phyloP scores from a whole-genome alignment of 2,113 vertebrate species.

The Hylia prasina region DNA sequence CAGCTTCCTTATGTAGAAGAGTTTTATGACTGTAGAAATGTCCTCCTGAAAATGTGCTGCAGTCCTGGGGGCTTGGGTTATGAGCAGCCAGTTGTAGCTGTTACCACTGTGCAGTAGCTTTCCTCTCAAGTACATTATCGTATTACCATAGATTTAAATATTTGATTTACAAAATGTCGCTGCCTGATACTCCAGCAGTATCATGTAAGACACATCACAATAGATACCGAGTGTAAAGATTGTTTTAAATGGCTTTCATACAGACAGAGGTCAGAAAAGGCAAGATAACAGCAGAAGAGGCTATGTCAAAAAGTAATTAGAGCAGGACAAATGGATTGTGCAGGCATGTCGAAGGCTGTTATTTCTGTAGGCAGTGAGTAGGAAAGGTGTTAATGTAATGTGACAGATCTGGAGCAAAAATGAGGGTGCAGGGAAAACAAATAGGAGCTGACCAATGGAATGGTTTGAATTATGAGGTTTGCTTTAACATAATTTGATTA shows the following conservation, averaged over 20 bases:
- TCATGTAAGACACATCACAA: background rate
- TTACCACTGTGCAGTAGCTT: background rate
- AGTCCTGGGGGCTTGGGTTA: background rate
- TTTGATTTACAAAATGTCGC: conserved; percentile 8
- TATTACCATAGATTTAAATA: conserved; percentile 34
- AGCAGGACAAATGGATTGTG: conserved; percentile 93
- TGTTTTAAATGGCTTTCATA: conserved; percentile 55
- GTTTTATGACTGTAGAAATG: background rate
- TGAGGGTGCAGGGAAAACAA: conserved; percentile 79
- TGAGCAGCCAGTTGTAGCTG: background rate
- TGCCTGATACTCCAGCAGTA: background rate
- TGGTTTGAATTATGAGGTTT: conserved; percentile 46
- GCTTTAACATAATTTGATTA: conserved; percentile 70
- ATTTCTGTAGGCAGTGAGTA: conserved; percentile 90
- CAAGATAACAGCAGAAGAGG: conserved; percentile 71
- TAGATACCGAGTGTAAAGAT: conserved; percentile 1
- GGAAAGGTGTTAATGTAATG: conserved; percentile 90
- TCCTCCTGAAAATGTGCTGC: background rate
- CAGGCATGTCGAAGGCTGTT: conserved; percentile 89
- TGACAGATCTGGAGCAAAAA: conserved; percentile 98
- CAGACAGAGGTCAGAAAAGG: conserved; percentile 54
- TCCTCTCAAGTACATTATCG: background rate
- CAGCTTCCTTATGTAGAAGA: background rate
- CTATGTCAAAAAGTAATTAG: conserved; percentile 86
- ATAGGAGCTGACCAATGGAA: conserved; percentile 66